A percentile compares a stretch with the other conserved stretches of the same genome.
Evolutionary conservation across 2,797 vertebrate genomes (phyloP).

Genomic region (Channa striata): DNA sequence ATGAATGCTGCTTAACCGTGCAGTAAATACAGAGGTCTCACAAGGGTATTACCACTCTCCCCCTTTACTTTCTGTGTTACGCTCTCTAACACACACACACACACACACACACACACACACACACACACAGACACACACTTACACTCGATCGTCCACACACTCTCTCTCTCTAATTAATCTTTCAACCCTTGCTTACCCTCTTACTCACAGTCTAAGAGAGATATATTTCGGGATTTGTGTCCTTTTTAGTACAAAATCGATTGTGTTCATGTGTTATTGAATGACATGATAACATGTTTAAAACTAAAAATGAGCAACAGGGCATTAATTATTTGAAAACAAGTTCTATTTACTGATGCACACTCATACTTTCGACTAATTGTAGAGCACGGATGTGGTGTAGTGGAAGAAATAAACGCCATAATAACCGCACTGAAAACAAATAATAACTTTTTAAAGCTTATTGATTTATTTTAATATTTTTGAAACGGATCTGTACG

Average conservation of each 20-base stretch:
- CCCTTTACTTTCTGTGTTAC: constrained; percentile 41
- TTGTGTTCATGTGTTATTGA: constrained; percentile 22
- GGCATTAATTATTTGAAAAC: constrained; percentile 6
- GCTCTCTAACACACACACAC: constrained; percentile 19
- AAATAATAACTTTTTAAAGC: constrained; percentile 5
- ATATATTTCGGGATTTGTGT: constrained; percentile 18
- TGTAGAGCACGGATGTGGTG: not conserved
- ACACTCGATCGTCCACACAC: constrained; percentile 4
- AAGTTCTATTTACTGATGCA: constrained; percentile 12
- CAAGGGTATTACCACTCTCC: constrained; percentile 57
- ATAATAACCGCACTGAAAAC: constrained; percentile 13
- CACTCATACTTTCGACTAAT: constrained; percentile 15
- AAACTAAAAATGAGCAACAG: not conserved
- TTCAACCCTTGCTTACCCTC: constrained; percentile 27
- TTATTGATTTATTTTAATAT: constrained; percentile 2
- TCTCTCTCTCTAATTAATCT: constrained; percentile 33
- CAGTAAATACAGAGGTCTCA: constrained; percentile 71
- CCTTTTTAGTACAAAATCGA: constrained; percentile 21
- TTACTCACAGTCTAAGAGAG: constrained; percentile 14
- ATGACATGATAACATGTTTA: constrained; percentile 8
- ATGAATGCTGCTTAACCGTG: constrained; percentile 71
- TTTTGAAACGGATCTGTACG: not conserved
- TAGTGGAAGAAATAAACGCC: not conserved
- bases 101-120: constrained; percentile 19
- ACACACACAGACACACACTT: constrained; percentile 4